Conservation (phyloP, 1,140 invertebrate species). For the Chelonus insularis region DNA sequence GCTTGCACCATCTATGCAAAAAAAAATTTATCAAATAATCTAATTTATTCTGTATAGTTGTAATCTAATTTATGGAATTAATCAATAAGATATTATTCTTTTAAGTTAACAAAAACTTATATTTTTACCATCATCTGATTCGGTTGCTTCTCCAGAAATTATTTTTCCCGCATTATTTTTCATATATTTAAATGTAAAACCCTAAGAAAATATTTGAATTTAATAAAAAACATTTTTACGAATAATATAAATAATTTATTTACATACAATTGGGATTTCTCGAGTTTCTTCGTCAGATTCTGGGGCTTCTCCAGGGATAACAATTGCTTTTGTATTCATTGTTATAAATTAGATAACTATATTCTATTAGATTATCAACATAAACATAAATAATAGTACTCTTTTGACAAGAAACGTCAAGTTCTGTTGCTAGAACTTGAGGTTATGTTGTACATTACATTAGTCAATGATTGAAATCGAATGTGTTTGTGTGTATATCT, state of each 20-base stretch:
- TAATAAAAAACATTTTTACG: constrained; percentile 13
- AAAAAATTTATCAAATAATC: not conserved
- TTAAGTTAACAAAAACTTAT: no score
- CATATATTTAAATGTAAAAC: constrained; percentile 39
- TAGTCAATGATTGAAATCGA: no score
- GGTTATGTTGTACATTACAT: no score
- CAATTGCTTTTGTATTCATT: constrained; percentile 55
- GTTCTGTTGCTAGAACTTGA: no score
- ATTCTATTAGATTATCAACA: no score
- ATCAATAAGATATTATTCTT: no score
- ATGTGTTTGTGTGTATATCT: no score
- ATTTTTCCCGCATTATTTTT: constrained; percentile 51
- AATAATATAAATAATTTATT: constrained; percentile 7
- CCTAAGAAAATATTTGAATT: constrained; percentile 44
- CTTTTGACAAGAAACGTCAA: no score
- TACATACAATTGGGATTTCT: constrained; percentile 44
- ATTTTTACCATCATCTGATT: constrained; percentile 55
- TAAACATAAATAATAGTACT: no score
- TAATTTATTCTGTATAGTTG: no score
- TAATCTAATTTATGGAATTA: no score
- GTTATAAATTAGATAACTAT: no score
- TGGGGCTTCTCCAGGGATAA: constrained; percentile 56
- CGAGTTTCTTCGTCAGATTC: constrained; percentile 56
- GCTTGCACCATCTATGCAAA: constrained; percentile 45
- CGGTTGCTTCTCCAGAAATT: constrained; percentile 54